Evolutionary conservation across 2,797 vertebrate species (phyloP).

Genomic region (Hippoglossus hippoglossus): DNA sequence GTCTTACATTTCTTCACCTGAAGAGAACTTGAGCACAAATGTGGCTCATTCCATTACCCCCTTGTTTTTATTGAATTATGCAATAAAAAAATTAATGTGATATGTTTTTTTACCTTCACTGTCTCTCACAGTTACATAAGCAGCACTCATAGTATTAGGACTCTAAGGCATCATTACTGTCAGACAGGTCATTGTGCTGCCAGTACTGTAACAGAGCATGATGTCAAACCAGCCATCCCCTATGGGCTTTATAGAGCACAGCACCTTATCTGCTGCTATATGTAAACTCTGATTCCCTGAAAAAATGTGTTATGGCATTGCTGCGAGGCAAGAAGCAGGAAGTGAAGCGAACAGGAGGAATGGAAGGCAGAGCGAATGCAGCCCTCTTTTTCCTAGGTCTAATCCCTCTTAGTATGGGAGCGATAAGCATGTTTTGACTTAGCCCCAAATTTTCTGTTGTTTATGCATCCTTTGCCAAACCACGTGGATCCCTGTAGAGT

Average conservation of each 20-base stretch:
- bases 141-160: constrained; percentile 45
- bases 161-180: constrained; percentile 56
- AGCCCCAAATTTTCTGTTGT: constrained; percentile 77
- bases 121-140: constrained; percentile 42
- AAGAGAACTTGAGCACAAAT: background rate
- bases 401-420: constrained; percentile 77
- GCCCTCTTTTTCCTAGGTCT: constrained; percentile 54
- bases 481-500: constrained; percentile 70
- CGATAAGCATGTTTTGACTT: constrained; percentile 79
- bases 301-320: constrained; percentile 34
- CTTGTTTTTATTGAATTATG: constrained; percentile 17
- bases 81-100: constrained; percentile 13
- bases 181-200: constrained; percentile 45
- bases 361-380: constrained; percentile 38
- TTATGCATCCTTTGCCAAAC: constrained; percentile 74
- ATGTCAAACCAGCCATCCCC: constrained; percentile 40
- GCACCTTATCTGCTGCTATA: constrained; percentile 34
- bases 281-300: constrained; percentile 39
- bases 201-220: constrained; percentile 36
- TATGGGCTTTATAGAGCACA: constrained; percentile 49
- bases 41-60: background rate
- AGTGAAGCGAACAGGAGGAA: constrained; percentile 48
- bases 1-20: background rate
- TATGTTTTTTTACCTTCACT: background rate
- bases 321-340: constrained; percentile 44